Base-by-base conservation (phyloP, 2,888 invertebrate species). In the Diarsia dahlii region DNA sequence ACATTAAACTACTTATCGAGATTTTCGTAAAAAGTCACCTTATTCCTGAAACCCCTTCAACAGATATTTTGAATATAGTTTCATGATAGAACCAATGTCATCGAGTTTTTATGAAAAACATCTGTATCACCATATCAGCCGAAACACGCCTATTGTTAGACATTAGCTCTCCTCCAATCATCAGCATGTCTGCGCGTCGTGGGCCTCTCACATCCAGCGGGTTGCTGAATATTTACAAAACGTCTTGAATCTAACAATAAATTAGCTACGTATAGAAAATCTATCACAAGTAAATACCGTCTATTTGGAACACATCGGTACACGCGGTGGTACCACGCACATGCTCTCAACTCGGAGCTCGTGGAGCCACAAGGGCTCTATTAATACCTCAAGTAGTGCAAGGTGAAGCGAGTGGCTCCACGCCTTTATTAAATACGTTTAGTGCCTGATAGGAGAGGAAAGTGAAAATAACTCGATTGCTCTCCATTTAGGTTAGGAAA, bases 321-420 rank as follows among this genome's bases (percentile, higher is more conserved):
- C 56, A 75, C 63, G 46, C 71, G 50, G 58, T 56, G 56, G 45
- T 56, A 62, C 52, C 60, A 28, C 52, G 74, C 13, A 72, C 60
- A 72, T 52, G 58, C 80, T 39, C 54, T 34, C 46, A 20, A n/a
- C 63, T 45, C 63, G 63, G 1, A 60, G 63, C 58, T 83, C 50
- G 46, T 50, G 65, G 58, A 71, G 62, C 74, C 71, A 77, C 71
- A 74, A 84, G 86, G 84, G 70, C 73, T 85, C 81, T 86, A 84
- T 78, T 73, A 76, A 84, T 85, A 85, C 56, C 65, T 86, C 76
- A 85, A 84, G 85, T 85, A 80, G 87, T 68, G 69, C 87, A 78
- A 84, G 84, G 84, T 84, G 86, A 84, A 65, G 56, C 52, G 65
- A 70, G 28, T 60, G 72, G 54, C 74, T 80, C 66, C 84, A 54